phyloP scores from a whole-genome alignment of 2,797 vertebrate species.

The Podargus strigoides region DNA sequence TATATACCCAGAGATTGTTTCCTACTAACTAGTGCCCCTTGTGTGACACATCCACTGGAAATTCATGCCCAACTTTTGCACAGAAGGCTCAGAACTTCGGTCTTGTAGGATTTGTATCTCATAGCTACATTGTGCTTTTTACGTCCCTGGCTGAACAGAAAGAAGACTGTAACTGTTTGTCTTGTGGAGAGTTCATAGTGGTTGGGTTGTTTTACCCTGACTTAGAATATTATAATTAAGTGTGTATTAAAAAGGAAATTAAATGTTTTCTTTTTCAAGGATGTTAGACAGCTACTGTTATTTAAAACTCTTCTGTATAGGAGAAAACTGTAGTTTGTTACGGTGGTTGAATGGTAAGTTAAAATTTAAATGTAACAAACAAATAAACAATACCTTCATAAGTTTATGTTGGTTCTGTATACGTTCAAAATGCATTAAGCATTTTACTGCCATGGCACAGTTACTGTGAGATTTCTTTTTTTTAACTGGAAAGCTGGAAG shows the following conservation, averaged over 20 bases:
- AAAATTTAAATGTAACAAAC: background rate
- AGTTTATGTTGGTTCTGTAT: background rate
- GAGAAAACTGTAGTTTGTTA: background rate
- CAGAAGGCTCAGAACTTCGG: background rate
- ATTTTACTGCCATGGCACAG: background rate
- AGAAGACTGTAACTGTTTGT: background rate
- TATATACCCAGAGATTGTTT: background rate
- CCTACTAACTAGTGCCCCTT: background rate
- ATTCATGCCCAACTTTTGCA: background rate
- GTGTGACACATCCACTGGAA: background rate
- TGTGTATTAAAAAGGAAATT: background rate
- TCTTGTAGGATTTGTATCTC: background rate
- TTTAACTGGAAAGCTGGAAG: background rate
- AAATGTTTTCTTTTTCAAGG: background rate
- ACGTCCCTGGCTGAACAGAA: background rate
- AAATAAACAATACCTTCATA: background rate
- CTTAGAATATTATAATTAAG: background rate
- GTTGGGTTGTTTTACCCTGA: background rate
- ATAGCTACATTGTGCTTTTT: background rate
- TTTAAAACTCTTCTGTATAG: background rate
- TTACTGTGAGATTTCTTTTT: background rate
- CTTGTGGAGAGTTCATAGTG: background rate
- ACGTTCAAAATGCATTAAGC: background rate
- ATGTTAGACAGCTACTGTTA: background rate
- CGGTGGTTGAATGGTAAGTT: background rate